Percentiles rank a stretch among this genome's conserved stretches.
phyloP scores from a whole-genome alignment of 2,113 vertebrate species.

The Eidolon helvum region DNA sequence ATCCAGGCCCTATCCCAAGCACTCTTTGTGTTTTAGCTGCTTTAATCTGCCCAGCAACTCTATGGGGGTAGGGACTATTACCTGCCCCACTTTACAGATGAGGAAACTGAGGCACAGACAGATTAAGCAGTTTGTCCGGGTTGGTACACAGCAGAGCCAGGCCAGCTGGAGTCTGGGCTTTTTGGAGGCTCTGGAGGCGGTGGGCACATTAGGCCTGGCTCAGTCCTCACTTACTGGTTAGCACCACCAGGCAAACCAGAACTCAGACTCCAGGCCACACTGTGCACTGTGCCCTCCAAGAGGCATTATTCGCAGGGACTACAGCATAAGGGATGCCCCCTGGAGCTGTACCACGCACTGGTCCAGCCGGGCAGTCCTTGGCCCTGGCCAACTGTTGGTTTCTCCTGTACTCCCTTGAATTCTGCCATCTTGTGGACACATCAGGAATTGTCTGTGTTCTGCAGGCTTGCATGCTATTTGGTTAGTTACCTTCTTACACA shows the following conservation, averaged over 20 bases:
- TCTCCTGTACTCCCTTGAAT: not conserved
- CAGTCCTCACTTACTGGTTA: too few relatives aligned
- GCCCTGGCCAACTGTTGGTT: fast-evolving
- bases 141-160: fast-evolving
- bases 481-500: not conserved
- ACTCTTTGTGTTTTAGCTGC: too few relatives aligned
- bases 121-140: not conserved
- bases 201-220: not conserved
- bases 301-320: not conserved
- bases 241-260: not conserved
- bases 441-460: not conserved
- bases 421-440: slow-evolving; percentile 36
- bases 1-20: not conserved
- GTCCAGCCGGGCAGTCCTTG: not conserved
- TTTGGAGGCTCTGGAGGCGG: not conserved
- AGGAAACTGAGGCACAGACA: not conserved
- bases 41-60: not conserved
- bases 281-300: not conserved
- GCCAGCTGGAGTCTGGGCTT: not conserved
- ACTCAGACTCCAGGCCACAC: not conserved
- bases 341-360: fast-evolving
- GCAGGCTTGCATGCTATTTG: fast-evolving
- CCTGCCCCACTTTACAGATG: not conserved
- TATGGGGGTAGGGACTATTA: not conserved
- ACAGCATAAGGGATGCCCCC: not conserved